A percentile compares a stretch with the other conserved stretches of the same genome.
Evolutionary conservation across 1,140 invertebrate genomes (phyloP).

Genomic region (Zaprionus ghesquierei): DNA sequence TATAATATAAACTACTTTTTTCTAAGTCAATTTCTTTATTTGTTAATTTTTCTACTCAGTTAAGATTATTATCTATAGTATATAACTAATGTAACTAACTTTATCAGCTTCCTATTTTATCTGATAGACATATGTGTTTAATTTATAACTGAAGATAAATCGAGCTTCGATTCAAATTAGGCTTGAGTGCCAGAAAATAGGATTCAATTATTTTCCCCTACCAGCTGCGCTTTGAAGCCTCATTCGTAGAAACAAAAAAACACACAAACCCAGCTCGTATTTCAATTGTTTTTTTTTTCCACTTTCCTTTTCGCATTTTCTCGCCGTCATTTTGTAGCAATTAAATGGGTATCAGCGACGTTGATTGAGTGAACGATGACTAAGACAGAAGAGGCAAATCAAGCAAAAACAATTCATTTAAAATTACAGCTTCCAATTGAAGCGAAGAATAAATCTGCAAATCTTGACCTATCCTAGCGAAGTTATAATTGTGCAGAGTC

Average conservation of each 20-base stretch:
- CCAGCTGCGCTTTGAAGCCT: neutral
- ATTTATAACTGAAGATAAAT: neutral
- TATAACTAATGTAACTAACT: too few relatives aligned
- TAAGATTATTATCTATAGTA: too few relatives aligned
- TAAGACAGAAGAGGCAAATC: neutral
- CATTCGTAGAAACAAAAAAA: too few relatives aligned
- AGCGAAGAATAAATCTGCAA: too few relatives aligned
- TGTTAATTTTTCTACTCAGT: too few relatives aligned
- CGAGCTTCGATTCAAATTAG: neutral
- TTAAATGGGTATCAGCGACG: slow-evolving; percentile 8
- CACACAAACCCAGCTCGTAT: neutral
- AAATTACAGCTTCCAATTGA: neutral
- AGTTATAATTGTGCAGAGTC: neutral
- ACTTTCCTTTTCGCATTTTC: neutral
- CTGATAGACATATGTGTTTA: neutral
- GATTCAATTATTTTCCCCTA: neutral
- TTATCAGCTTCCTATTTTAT: neutral
- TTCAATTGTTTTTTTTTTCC: slow-evolving; percentile 23
- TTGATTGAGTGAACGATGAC: neutral
- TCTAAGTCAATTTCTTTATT: too few relatives aligned
- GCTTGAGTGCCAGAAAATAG: neutral
- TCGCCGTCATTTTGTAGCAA: slow-evolving; percentile 15
- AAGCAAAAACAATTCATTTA: neutral
- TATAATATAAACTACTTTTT: too few relatives aligned
- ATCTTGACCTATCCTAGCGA: neutral